Conservation (phyloP, 2,113 vertebrate species). For the Rhea pennata region DNA sequence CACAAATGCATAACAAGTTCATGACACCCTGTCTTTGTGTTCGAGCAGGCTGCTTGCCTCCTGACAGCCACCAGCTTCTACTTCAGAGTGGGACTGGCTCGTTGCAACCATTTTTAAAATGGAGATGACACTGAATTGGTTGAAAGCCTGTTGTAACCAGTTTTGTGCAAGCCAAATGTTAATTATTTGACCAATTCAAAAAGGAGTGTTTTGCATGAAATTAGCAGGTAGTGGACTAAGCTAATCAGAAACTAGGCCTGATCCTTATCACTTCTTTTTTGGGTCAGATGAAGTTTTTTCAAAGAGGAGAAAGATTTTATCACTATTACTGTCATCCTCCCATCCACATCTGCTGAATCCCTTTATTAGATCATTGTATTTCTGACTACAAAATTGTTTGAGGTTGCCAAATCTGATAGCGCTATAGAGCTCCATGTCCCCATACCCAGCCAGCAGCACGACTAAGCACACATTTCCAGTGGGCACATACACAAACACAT, state of each 20-base stretch:
- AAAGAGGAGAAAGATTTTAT: not conserved
- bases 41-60: not conserved
- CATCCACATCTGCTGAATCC: not conserved
- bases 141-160: not conserved
- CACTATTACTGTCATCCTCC: not conserved
- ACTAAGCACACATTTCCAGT: not conserved
- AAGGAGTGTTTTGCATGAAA: not conserved
- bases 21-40: not conserved
- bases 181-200: not conserved
- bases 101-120: not conserved
- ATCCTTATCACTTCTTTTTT: not conserved
- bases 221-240: not conserved
- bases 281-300: not conserved
- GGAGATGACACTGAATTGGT: not conserved
- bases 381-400: not conserved
- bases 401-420: not conserved
- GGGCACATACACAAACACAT: no score
- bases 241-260: not conserved
- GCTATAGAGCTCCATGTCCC: not conserved
- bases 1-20: not conserved
- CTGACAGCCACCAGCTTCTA: not conserved
- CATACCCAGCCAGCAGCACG: not conserved
- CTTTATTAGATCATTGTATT: not conserved
- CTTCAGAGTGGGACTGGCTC: not conserved
- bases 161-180: not conserved